Percentiles rank a stretch among this genome's conserved stretches.
Conservation (phyloP, 1,140 invertebrate species). For the Aphelenchoides fujianensis region DNA sequence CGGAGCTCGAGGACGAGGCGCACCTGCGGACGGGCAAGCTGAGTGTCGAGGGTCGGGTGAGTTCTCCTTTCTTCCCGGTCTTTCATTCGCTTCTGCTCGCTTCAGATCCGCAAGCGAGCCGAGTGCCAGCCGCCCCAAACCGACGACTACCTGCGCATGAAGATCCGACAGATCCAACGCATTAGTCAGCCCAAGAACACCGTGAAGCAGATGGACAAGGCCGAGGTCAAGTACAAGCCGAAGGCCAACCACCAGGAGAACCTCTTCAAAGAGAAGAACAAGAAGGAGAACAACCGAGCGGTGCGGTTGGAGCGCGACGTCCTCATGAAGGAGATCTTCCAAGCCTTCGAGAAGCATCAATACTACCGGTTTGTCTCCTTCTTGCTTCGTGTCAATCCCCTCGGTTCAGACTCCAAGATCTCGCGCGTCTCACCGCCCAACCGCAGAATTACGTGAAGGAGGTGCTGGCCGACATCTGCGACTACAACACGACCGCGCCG, state of each 20-base stretch:
- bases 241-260: slow-evolving; percentile 36
- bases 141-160: slow-evolving; percentile 48
- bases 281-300: slow-evolving; percentile 64
- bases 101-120: slow-evolving; percentile 47
- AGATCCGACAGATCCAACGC: slow-evolving; percentile 49
- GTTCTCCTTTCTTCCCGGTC: too few species aligned
- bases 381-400: background rate
- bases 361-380: slow-evolving; percentile 71
- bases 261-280: slow-evolving; percentile 59
- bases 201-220: slow-evolving; percentile 62
- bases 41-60: slow-evolving; percentile 42
- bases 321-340: slow-evolving; percentile 90
- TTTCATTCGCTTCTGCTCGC: background rate
- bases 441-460: slow-evolving; percentile 89
- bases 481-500: slow-evolving; percentile 93
- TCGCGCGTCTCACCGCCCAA: slow-evolving; percentile 80
- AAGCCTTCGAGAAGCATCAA: slow-evolving; percentile 98
- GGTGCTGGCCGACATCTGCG: slow-evolving; percentile 93
- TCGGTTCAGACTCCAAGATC: slow-evolving; percentile 83
- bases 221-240: slow-evolving; percentile 63
- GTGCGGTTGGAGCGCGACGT: slow-evolving; percentile 78
- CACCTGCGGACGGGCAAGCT: slow-evolving; percentile 43
- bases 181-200: slow-evolving; percentile 63
- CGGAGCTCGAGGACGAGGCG: slow-evolving; percentile 42
- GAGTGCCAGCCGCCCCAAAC: slow-evolving; percentile 52